Conservation (phyloP, 1,140 invertebrate species). For the Heterodera carotae region DNA sequence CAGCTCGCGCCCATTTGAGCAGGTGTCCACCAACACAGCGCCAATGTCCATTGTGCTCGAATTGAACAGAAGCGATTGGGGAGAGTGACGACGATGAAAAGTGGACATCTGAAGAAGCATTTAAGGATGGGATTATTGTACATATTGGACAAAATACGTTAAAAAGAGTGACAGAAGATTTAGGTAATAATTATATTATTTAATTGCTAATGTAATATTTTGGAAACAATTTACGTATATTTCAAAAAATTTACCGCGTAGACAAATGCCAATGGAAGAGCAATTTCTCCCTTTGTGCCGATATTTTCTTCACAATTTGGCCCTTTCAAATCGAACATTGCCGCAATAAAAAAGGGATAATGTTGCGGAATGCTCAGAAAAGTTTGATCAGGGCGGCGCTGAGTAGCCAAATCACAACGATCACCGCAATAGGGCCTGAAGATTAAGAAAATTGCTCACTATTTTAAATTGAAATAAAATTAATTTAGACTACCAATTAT, state of each 20-base stretch:
- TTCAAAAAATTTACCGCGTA: constrained; percentile 45
- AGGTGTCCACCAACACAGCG: constrained; percentile 57
- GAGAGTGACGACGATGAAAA: constrained; percentile 52
- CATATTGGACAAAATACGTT: background rate
- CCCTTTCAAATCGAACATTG: constrained; percentile 60
- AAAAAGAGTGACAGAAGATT: no score
- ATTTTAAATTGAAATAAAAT: background rate
- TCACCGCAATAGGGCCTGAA: constrained; percentile 16
- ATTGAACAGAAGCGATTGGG: constrained; percentile 47
- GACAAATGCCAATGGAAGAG: constrained; percentile 58
- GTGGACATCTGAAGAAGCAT: constrained; percentile 41
- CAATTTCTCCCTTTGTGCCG: constrained; percentile 20
- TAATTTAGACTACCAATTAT: no score
- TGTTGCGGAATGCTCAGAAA: constrained; percentile 57
- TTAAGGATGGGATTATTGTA: no score
- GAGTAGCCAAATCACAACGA: constrained; percentile 4
- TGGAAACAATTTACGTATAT: background rate
- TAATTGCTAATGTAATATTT: no score
- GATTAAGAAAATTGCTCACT: background rate
- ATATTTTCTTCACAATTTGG: constrained; percentile 35
- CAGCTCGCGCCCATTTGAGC: constrained; percentile 39
- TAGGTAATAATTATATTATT: no score
- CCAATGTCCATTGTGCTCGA: constrained; percentile 50
- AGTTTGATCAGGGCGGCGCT: constrained; percentile 20
- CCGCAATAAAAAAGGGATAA: constrained; percentile 57